Evolutionary conservation across 1,140 invertebrate species (phyloP).

Genomic region (Potamilus streckersoni): DNA sequence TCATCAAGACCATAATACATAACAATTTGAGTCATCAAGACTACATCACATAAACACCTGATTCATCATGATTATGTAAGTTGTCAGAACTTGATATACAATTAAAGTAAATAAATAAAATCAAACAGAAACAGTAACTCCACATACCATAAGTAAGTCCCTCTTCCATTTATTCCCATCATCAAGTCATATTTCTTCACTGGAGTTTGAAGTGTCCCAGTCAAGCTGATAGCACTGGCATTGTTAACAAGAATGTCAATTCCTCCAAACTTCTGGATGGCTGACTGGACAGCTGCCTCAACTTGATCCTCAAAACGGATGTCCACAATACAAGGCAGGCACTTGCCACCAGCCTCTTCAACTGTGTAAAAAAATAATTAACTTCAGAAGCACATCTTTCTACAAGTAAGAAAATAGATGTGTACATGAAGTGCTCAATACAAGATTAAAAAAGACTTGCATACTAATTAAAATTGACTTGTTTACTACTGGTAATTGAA

Average conservation of each 20-base stretch:
- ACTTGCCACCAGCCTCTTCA: slow-evolving; percentile 90
- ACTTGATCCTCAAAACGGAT: slow-evolving; percentile 82
- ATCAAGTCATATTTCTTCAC: slow-evolving; percentile 83
- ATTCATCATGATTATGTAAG: no score
- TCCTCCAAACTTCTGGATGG: slow-evolving; percentile 93
- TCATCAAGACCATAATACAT: no score
- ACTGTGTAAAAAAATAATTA: slow-evolving; percentile 73
- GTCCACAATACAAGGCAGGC: slow-evolving; percentile 93
- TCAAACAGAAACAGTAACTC: not conserved
- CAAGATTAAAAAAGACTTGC: not conserved
- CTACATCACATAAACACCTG: no score
- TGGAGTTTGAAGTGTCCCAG: slow-evolving; percentile 84
- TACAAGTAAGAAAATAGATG: slow-evolving; percentile 1
- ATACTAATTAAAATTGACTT: not conserved
- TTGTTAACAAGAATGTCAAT: slow-evolving; percentile 96
- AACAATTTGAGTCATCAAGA: no score
- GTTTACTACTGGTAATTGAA: no score
- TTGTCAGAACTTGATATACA: no score
- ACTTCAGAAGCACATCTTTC: no score
- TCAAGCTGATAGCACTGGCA: slow-evolving; percentile 95
- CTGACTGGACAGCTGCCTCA: slow-evolving; percentile 84
- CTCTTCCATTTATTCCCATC: slow-evolving; percentile 67
- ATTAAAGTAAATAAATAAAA: slow-evolving; percentile 1
- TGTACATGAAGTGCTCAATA: not conserved
- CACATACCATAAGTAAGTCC: slow-evolving; percentile 66